Evolutionary conservation across 2,113 vertebrate genomes (phyloP), one percentile per base, ranked within the genome.

Genomic region (Melanocharis versteri): DNA sequence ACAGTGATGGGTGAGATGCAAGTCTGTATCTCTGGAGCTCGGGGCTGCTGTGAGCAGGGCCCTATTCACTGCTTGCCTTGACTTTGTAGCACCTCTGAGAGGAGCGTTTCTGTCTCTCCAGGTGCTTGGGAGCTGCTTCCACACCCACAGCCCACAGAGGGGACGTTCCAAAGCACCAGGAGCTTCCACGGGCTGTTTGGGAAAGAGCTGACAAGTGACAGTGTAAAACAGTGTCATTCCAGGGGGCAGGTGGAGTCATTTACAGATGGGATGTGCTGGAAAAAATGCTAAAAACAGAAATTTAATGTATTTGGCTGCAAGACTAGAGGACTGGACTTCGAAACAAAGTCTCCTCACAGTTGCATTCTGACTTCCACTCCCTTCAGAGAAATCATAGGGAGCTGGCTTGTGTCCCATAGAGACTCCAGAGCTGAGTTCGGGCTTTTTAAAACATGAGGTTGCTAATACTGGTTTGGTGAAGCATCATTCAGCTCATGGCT

Each of bases 301-400:
- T 60, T 44, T 21, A 17, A 1, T 24, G 19, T 37, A 2, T 12
- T 48, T 85, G 75, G 54, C 79, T 86, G 56, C 37, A 51, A 47
- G 50, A 51, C 3, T 7, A 81, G 70, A 42, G 65, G 39, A 18
- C 23, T 75, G 30, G 17, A 17, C 20, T 57, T 53, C 9, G 53
- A 17, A 62, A n/a, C 42, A 37, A 23, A 70, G 37, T 11, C 21
- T 27, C 28, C 31, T 71, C 62, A 5, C 18, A 0, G 10, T 79
- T 65, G 16, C 26, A 24, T 21, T 64, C 51, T 70, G 31, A 10
- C 17, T 69, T 45, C 54, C 44, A 1, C 62, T 44, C 27, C 23
- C 28, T 65, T 60, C 48, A 12, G 3, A 84, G 51, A 45, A 2
- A 23, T 56, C 24, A 1, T 0, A 2, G 11, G 50, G 50, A 42